A percentile compares a stretch with the other conserved stretches of the same genome.
These are phyloP conservation scores for Amaurobius ferox DNA, from an alignment of 2,888 invertebrate genomes.

Conservation along the genomic window DNA sequence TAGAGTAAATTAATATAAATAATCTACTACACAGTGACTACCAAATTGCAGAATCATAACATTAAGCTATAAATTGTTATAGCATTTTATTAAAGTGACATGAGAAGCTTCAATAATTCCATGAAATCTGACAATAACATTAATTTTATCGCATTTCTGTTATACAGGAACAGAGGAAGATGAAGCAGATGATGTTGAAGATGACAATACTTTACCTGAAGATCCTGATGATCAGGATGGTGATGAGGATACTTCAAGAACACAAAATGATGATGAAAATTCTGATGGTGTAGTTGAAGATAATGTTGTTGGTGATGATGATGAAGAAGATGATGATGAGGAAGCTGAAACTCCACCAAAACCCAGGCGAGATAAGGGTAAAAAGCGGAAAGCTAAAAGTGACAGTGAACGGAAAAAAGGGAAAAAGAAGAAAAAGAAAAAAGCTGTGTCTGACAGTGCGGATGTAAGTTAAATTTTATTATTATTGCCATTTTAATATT, in stretches of 20 bases:
- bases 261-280: slow-evolving; percentile 77
- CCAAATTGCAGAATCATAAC: too few species aligned
- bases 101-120: too few species aligned
- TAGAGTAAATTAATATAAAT: too few species aligned
- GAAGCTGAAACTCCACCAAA: slow-evolving; percentile 71
- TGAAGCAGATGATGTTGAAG: slow-evolving; percentile 71
- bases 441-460: slow-evolving; percentile 85
- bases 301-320: slow-evolving; percentile 41
- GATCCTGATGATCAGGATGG: slow-evolving; percentile 71
- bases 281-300: slow-evolving; percentile 52
- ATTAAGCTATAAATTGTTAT: too few species aligned
- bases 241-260: slow-evolving; percentile 47
- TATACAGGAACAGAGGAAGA: slow-evolving; percentile 61
- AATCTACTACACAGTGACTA: too few species aligned
- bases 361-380: slow-evolving; percentile 85
- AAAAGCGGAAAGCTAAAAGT: slow-evolving; percentile 92
- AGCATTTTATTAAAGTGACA: too few species aligned
- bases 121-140: too few species aligned
- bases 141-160: too few species aligned
- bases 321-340: slow-evolving; percentile 72
- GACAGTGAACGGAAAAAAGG: slow-evolving; percentile 93
- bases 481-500: too few species aligned
- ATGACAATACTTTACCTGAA: slow-evolving; percentile 70
- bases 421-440: slow-evolving; percentile 95
- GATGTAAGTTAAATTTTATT: slow-evolving; percentile 78